Base-by-base conservation (phyloP, 2,888 invertebrate species). In the Tetramorium bicarinatum region DNA sequence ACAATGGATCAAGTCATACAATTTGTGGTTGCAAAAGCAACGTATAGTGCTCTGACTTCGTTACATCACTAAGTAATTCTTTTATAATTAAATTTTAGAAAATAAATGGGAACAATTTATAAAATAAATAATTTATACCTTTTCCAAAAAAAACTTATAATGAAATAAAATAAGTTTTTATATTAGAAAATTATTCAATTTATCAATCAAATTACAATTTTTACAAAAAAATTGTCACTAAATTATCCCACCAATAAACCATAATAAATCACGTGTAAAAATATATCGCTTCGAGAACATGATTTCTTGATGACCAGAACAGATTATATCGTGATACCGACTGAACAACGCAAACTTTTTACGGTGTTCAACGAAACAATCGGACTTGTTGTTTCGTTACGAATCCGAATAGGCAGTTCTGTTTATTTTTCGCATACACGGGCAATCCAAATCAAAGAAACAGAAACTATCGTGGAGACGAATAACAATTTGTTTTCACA, bases 401-500 rank as follows among this genome's bases (percentile, higher is more conserved):
- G 8, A 72, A 47, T 34, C 6, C 47, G 47, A 56, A 69, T 59
- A 18, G 18, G 9, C 15, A 47, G 15, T 6, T 21, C 47, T 80
- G 72, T 72, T 80, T 80, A 80, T 72, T 59, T 80, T 80, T 25
- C 59, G 8, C 18, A 59, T 71, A 47, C 59, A 18, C 15, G 13
- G n/a, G 11, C 25, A 9, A 71, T 61, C 34, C 8, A 59, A 72
- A 79, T 61, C 72, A 25, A 21, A 79, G 72, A 49, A 59, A 25
- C 34, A 56, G 21, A 71, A 79, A 72, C 47, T 59, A 59, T 38
- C 34, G 59, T 21, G 18, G 62, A 59, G 67, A 80, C 82, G 77
- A 61, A 86, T 88, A 88, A 88, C 86, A 83, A 82, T 77, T 82
- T 79, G 62, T 38, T 49, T 67, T 59, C 38, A 62, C 29, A 49